Evolutionary conservation across 1,140 invertebrate species (phyloP), one percentile per base, ranked within the genome.

Genomic region (Scaptomyza hsui): DNA sequence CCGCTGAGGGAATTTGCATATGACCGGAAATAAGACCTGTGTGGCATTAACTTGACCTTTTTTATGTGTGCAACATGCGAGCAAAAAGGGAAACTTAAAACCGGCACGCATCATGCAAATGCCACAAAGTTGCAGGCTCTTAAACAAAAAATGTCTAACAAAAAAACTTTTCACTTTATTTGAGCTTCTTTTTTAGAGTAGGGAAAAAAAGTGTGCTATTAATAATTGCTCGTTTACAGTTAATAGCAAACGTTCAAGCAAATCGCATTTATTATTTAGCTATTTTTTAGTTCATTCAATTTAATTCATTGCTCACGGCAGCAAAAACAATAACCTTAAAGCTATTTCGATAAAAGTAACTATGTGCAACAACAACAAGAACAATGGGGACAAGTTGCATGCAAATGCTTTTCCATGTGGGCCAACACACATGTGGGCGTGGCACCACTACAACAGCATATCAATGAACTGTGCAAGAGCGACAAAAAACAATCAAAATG

Each of bases 371-470:
- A 56, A 13, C 29, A 19, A 16, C 21, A 32, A 44, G 12, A 37
- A 18, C 26, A 19, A 13, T 9, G 13, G n/a, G 37, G 32, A 16
- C 35, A 16, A 19, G 35, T 41, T 41, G 9, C 59, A 70, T 49
- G 53, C 52, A 52, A 70, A 49, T 56, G 51, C 67, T 49, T 55
- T 16, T 10, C 15, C 15, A 24, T 32, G 41, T 32, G 16, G 21
- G 10, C 24, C 24, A 59, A 26, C 42, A 48, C 42, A 35, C 41
- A 48, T 29, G 37, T 32, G 72, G 75, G 75, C 67, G 72, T 77
- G 75, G 75, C 65, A 56, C 59, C 42, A 74, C 48, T 64, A 71
- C 56, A 64, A 77, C 61, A 71, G 75, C 71, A 75, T 77, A 77
- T 75, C 75, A 77, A 77, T 77, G 72, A 75, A 65, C 65, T 75